These are phyloP conservation scores for Bombycilla garrulus DNA, from an alignment of 2,113 vertebrate species.

Conservation along the genomic window DNA sequence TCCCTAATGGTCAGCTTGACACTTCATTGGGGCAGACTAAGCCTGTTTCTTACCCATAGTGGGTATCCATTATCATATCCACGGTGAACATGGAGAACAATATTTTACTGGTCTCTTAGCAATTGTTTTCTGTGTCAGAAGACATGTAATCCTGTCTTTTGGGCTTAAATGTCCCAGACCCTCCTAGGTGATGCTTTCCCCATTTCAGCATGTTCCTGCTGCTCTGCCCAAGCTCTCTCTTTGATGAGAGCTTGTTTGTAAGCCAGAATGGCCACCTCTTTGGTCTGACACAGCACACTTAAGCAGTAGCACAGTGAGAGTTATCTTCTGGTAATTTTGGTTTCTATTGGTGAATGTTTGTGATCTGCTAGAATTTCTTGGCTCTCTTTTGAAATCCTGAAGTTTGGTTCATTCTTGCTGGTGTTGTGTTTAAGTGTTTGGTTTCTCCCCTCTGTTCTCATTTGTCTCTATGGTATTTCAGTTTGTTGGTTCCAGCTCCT, in stretches of 20 bases:
- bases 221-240: not conserved
- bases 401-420: not conserved
- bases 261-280: accelerated
- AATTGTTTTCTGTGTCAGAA: not conserved
- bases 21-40: not conserved
- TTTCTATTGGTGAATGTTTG: not conserved
- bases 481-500: not conserved
- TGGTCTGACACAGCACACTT: not conserved
- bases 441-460: not conserved
- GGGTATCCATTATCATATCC: not conserved
- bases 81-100: not conserved
- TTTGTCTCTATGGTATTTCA: not conserved
- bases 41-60: not conserved
- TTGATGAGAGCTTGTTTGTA: not conserved
- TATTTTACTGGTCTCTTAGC: not conserved
- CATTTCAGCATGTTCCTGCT: not conserved
- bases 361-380: not conserved
- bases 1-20: not conserved
- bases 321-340: not conserved
- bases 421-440: not conserved
- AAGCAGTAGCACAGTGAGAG: not conserved
- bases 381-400: not conserved
- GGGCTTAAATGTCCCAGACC: not conserved
- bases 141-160: not conserved
- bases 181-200: not conserved